phyloP scores from a whole-genome alignment of 2,113 vertebrate species.

The Thalassarche chlororhynchos region DNA sequence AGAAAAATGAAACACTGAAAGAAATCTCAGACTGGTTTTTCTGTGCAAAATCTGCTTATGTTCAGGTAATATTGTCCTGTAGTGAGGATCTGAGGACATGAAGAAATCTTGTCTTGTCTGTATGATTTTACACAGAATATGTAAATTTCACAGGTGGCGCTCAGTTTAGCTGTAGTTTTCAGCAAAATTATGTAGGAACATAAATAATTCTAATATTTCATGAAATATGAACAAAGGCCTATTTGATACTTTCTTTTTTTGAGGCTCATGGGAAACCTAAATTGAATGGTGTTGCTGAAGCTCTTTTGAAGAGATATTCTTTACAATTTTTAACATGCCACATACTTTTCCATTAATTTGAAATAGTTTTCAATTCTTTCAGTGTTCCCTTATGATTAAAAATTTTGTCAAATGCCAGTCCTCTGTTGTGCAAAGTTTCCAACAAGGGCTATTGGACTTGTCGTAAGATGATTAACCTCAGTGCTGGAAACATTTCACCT shows the following conservation, averaged over 20 bases:
- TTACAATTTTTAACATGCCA: not conserved
- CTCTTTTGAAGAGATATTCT: not conserved
- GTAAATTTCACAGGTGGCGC: not conserved
- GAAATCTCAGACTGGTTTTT: not conserved
- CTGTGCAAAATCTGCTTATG: not conserved
- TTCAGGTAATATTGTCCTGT: not conserved
- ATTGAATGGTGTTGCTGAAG: not conserved
- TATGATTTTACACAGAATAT: not conserved
- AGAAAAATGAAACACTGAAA: not conserved
- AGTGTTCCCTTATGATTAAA: not conserved
- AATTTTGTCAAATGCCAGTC: not conserved
- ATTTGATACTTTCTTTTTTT: not conserved
- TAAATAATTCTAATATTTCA: slow-evolving; percentile 26
- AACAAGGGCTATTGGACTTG: not conserved
- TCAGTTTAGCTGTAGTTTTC: slow-evolving; percentile 11
- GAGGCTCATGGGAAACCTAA: not conserved
- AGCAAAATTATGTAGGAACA: not conserved
- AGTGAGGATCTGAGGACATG: not conserved
- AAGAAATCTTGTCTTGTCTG: not conserved
- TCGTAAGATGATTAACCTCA: not conserved
- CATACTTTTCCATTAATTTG: not conserved
- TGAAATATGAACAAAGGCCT: slow-evolving; percentile 23
- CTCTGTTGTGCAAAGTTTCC: not conserved
- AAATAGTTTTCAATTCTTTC: not conserved
- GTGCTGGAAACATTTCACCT: not conserved